Percentiles rank a stretch among this genome's conserved stretches.
These are phyloP conservation scores for Masticophis lateralis DNA, from an alignment of 2,797 vertebrate species.

Conservation along the genomic window DNA sequence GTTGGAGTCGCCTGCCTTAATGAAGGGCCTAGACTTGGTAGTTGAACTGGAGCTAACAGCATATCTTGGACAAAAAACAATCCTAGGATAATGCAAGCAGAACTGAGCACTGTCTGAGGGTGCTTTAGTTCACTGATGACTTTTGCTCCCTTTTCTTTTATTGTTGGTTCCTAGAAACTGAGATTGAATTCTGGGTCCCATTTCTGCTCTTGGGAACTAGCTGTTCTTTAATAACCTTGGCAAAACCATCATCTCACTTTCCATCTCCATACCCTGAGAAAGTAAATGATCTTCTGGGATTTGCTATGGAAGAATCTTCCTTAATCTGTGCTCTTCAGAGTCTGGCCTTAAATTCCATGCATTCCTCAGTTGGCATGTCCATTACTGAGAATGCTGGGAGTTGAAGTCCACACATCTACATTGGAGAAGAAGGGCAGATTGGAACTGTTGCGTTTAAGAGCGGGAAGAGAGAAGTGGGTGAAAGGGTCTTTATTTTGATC, in stretches of 20 bases:
- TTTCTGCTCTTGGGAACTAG: background rate
- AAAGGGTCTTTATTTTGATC: constrained; percentile 36
- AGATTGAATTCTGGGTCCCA: background rate
- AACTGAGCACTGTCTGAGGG: background rate
- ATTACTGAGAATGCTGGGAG: background rate
- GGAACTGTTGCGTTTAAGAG: background rate
- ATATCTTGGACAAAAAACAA: background rate
- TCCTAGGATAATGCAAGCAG: background rate
- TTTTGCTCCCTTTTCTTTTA: background rate
- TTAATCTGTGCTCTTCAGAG: background rate
- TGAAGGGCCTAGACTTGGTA: background rate
- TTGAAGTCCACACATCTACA: background rate
- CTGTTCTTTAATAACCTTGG: background rate
- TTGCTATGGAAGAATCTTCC: background rate
- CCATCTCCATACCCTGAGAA: background rate
- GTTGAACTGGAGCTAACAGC: background rate
- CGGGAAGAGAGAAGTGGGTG: background rate
- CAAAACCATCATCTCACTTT: background rate
- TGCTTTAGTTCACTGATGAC: background rate
- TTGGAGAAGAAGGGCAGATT: background rate
- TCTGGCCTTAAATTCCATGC: background rate
- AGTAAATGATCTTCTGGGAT: background rate
- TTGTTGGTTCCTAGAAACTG: background rate
- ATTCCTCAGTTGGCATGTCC: background rate
- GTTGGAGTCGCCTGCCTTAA: background rate